Evolutionary conservation across 2,797 vertebrate genomes (phyloP), one percentile per base, ranked within the genome.

Genomic region (Brachymystax lenok): DNA sequence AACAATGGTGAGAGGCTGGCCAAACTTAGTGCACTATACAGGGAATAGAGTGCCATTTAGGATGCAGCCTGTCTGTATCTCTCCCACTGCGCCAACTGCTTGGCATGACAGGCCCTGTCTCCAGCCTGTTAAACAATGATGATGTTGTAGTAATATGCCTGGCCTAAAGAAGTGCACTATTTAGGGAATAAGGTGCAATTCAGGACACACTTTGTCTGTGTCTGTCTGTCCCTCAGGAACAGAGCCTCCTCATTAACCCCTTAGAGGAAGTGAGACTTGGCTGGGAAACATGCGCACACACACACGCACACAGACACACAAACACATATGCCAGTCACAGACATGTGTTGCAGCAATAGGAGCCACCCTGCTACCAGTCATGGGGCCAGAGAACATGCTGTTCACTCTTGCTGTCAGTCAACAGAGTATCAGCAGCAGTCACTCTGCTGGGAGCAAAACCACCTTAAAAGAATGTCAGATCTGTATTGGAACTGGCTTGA

Each of bases 81-180:
- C 61, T 63, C 21, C 24, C 61, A 24, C 61, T 64, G 21, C 56
- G 19, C n/a, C 56, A 46, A 46, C 40, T 21, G 56, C 56, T 59
- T 59, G 6, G 6, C 19, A 79, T 74, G 28, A 74, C 79, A 80
- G 84, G 79, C 70, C 54, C 75, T 79, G 68, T 79, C 82, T 81
- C 74, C 46, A 27, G n/a, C 66, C 68, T 74, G 77, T 84, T 79
- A 86, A 82, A 86, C 83, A 84, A 85, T 78, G 80, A 67, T 76
- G 77, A 69, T 84, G 82, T 85, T 84, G 84, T 83, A 77, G 68
- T 54, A 54, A 54, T 16, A 19, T 54, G 52, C 16, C 52, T 19
- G 52, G 16, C 52, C 17, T 17, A 54, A 16, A n/a, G 16, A n/a
- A n/a, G 16, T 1, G 52, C 16, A 19, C 17, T 17, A 19, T 46